Conservation (phyloP, 2,113 vertebrate genomes). For the Daubentonia madagascariensis region DNA sequence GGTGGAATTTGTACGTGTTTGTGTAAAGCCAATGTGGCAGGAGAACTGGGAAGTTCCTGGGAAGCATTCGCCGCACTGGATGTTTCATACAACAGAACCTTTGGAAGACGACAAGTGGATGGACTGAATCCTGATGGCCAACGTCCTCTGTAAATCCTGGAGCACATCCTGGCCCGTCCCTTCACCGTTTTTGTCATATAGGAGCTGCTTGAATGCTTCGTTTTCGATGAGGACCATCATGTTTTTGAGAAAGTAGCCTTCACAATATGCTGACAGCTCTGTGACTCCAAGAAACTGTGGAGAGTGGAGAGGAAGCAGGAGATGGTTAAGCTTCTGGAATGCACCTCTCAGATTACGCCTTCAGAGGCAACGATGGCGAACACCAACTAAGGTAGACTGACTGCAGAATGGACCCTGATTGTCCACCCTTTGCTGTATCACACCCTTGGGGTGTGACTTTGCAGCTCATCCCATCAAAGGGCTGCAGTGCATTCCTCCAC, state of each 20-base stretch:
- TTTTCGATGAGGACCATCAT: slow-evolving; percentile 98
- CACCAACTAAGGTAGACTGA: fast-evolving
- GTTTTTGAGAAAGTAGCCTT: slow-evolving; percentile 99
- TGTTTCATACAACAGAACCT: slow-evolving; percentile 94
- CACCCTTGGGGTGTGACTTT: neutral
- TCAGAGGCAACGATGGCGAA: fast-evolving
- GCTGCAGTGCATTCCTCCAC: neutral
- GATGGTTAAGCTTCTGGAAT: neutral
- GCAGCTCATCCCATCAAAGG: neutral
- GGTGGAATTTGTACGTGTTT: slow-evolving; percentile 57
- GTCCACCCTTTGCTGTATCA: neutral
- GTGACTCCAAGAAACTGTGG: slow-evolving; percentile 93
- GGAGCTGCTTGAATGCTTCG: slow-evolving; percentile 96
- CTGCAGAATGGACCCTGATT: fast-evolving
- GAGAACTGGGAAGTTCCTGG: slow-evolving; percentile 63
- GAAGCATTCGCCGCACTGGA: slow-evolving; percentile 7
- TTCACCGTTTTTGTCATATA: slow-evolving; percentile 93
- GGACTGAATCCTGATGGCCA: slow-evolving; percentile 95
- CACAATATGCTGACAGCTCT: slow-evolving; percentile 94
- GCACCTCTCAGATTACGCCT: neutral
- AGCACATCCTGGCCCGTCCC: slow-evolving; percentile 90
- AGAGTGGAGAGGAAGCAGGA: slow-evolving; percentile 64
- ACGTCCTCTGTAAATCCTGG: slow-evolving; percentile 95
- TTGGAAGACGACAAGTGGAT: slow-evolving; percentile 99
- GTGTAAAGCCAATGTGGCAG: slow-evolving; percentile 66